Evolutionary conservation across 1,140 invertebrate genomes (phyloP).

Genomic region (Bombus difficillimus): DNA sequence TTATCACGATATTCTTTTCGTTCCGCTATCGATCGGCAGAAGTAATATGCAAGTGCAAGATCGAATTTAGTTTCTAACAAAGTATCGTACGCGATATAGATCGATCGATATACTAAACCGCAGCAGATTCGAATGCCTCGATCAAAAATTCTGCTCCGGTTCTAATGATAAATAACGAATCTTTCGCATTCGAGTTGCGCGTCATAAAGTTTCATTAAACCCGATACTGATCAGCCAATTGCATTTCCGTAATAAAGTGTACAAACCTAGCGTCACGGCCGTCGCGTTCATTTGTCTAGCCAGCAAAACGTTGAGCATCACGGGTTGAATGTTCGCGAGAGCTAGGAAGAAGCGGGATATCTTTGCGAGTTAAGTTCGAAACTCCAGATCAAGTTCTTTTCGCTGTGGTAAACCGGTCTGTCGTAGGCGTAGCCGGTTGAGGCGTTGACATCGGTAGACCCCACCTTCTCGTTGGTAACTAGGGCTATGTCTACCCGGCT

Average conservation of each 20-base stretch:
- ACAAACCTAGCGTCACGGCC: no score
- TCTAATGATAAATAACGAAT: no score
- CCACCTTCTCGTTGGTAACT: constrained; percentile 78
- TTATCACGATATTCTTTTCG: not conserved
- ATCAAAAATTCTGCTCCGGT: no score
- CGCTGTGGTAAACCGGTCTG: constrained; percentile 72
- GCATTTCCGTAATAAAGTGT: not conserved
- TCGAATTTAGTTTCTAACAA: not conserved
- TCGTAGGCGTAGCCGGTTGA: constrained; percentile 76
- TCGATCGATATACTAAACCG: no score
- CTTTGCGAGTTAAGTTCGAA: not conserved
- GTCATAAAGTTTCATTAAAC: not conserved
- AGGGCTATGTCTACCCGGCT: constrained; percentile 81
- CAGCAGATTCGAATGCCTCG: no score
- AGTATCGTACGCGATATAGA: no score
- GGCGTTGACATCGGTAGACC: constrained; percentile 75
- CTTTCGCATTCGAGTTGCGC: not conserved
- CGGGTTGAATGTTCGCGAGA: not conserved
- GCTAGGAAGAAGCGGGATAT: not conserved
- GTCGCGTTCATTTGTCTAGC: not conserved
- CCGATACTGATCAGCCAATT: not conserved
- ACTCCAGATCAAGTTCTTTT: constrained; percentile 62
- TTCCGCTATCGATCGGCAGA: no score
- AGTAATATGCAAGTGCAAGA: not conserved
- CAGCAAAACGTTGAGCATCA: not conserved